Percentiles rank a stretch among this genome's conserved stretches.
phyloP scores from a whole-genome alignment of 2,888 invertebrate species.

The Colostygia pectinataria region DNA sequence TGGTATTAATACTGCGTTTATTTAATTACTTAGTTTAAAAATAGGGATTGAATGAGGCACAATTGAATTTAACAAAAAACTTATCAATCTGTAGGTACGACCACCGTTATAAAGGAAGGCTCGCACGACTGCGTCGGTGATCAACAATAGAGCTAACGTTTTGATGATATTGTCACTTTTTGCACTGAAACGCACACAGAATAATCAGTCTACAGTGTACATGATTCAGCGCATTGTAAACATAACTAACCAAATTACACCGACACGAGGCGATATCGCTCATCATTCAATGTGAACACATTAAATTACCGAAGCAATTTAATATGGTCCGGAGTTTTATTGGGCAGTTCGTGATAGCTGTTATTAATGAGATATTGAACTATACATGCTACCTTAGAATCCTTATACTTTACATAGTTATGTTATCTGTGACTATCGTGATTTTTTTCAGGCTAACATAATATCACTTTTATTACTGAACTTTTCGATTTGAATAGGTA shows the following conservation, averaged over 20 bases:
- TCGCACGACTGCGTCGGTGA: conserved; percentile 63
- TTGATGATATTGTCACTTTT: conserved; percentile 62
- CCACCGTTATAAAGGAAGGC: conserved; percentile 64
- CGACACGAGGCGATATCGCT: conserved; percentile 55
- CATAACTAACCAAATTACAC: conserved; percentile 69
- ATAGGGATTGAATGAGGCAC: conserved; percentile 62
- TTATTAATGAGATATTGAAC: conserved; percentile 30
- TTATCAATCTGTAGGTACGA: conserved; percentile 64
- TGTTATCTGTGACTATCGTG: no score
- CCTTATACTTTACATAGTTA: no score
- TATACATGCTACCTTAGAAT: no score
- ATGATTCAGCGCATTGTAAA: conserved; percentile 71
- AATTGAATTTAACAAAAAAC: conserved; percentile 63
- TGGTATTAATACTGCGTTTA: conserved; percentile 39
- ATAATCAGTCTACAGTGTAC: conserved; percentile 26
- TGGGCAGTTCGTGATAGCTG: conserved; percentile 43
- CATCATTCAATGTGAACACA: conserved; percentile 58
- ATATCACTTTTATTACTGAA: no score
- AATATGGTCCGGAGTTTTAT: conserved; percentile 48
- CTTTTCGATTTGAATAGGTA: no score
- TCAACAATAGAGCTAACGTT: conserved; percentile 48
- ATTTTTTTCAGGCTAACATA: no score
- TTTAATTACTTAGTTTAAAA: conserved; percentile 61
- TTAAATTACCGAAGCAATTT: conserved; percentile 42
- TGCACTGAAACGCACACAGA: conserved; percentile 70